Percentiles rank a stretch among this genome's conserved stretches.
Evolutionary conservation across 2,113 vertebrate species (phyloP).

Genomic region (Podarcis raffonei): DNA sequence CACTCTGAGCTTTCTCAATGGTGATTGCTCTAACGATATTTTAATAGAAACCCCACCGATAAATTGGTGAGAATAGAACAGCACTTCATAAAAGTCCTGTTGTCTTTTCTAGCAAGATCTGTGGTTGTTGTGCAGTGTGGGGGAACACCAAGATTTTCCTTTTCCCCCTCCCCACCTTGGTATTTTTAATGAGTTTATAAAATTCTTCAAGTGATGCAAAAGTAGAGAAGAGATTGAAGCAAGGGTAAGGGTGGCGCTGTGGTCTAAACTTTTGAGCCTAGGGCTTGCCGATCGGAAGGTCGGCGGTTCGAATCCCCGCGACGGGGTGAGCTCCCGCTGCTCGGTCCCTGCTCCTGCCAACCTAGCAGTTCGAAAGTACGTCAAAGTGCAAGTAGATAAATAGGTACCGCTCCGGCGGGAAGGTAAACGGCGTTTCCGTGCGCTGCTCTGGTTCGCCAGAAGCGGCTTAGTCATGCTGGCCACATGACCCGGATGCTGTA

Average conservation of each 20-base stretch:
- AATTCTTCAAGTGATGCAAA: neutral
- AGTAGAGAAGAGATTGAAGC: neutral
- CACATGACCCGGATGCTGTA: no score
- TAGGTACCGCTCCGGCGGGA: no score
- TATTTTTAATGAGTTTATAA: neutral
- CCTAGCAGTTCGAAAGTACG: no score
- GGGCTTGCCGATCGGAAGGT: no score
- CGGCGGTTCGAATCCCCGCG: no score
- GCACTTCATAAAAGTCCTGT: neutral
- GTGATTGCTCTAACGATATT: neutral
- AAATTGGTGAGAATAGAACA: neutral
- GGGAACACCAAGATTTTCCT: neutral
- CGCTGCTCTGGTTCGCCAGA: no score
- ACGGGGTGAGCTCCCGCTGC: no score
- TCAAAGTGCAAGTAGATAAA: no score
- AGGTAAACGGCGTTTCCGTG: no score
- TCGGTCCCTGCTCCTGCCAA: no score
- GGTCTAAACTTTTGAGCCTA: no score
- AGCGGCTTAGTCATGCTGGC: no score
- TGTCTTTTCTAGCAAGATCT: rapidly evolving
- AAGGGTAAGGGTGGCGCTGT: neutral
- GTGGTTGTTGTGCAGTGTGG: rapidly evolving
- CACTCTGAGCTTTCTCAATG: slow-evolving; percentile 27
- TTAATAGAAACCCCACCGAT: neutral
- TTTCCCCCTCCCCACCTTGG: neutral